Evolutionary conservation across 35 echinoderm and acorn worm genomes (phyloP).

Genomic region (Holothuria glaberrima): DNA sequence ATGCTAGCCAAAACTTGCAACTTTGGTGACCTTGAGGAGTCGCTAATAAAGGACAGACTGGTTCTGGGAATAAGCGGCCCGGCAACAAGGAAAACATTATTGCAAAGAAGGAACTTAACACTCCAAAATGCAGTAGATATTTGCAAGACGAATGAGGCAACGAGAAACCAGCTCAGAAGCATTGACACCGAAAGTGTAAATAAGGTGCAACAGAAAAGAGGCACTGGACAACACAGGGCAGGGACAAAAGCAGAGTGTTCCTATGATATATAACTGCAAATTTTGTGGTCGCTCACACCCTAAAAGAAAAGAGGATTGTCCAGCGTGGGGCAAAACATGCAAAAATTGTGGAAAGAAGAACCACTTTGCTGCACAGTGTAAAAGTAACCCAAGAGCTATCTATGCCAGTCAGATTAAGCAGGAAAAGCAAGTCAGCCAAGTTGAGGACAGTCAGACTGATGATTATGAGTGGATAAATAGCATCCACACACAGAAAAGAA

Average conservation of each 20-base stretch:
- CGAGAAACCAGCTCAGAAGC: too few relatives aligned
- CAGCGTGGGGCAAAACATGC: conserved; percentile 52
- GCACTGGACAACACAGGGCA: background rate
- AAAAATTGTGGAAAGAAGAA: conserved; percentile 1
- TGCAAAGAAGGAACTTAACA: conserved; percentile 40
- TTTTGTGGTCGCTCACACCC: conserved; percentile 45
- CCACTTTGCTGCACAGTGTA: too few relatives aligned
- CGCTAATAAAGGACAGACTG: conserved; percentile 36
- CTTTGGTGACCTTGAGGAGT: conserved; percentile 27
- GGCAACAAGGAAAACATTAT: conserved; percentile 29
- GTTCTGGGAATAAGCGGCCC: conserved; percentile 13
- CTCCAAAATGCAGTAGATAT: too few relatives aligned
- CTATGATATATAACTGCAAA: too few relatives aligned
- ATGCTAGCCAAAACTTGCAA: conserved; percentile 48
- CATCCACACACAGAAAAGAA: background rate
- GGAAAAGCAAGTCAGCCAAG: conserved; percentile 3
- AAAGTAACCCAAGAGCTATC: too few relatives aligned
- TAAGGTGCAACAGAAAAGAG: conserved; percentile 27
- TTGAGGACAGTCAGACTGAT: background rate
- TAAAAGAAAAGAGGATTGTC: conserved; percentile 45
- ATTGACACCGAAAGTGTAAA: conserved; percentile 36
- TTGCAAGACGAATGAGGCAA: too few relatives aligned
- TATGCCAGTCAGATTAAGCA: background rate
- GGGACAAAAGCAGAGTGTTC: background rate
- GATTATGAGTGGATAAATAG: conserved; percentile 17